Percentiles rank a stretch among this genome's conserved stretches.
These are phyloP conservation scores for Sphaerodactylus townsendi DNA, from an alignment of 2,113 vertebrate genomes.

Conservation along the genomic window DNA sequence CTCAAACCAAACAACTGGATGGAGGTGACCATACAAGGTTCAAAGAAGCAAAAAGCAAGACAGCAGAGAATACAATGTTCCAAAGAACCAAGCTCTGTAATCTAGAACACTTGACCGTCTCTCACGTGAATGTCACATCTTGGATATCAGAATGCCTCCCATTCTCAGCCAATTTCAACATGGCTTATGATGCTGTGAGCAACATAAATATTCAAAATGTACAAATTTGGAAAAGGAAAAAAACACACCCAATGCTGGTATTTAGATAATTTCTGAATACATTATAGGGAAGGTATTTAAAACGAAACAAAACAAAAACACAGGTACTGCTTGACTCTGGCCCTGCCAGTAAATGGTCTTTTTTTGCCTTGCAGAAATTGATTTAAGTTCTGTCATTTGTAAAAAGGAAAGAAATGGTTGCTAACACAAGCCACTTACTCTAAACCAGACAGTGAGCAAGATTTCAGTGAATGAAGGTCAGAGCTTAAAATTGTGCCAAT, in stretches of 20 bases:
- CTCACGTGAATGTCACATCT: neutral
- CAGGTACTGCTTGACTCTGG: constrained; percentile 47
- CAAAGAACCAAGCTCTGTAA: neutral
- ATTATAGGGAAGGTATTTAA: neutral
- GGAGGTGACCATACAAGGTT: neutral
- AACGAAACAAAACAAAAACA: constrained; percentile 44
- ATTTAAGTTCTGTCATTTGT: constrained; percentile 31
- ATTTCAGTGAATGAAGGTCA: neutral
- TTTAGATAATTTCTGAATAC: constrained; percentile 9
- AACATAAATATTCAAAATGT: constrained; percentile 37
- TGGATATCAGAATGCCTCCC: neutral
- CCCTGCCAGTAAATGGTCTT: constrained; percentile 57
- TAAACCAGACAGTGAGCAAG: neutral
- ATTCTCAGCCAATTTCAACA: neutral
- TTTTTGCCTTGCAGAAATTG: constrained; percentile 37
- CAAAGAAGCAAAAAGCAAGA: neutral
- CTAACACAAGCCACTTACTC: neutral
- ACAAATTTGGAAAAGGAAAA: constrained; percentile 5
- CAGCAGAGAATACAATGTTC: neutral
- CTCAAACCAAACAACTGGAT: neutral
- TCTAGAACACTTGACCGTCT: neutral
- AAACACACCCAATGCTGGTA: constrained; percentile 15
- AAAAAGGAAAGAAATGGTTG: constrained; percentile 37
- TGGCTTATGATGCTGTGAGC: constrained; percentile 25
- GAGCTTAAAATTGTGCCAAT: constrained; percentile 19